Evolutionary conservation across 2,888 invertebrate species (phyloP), one percentile per base, ranked within the genome.

Genomic region (Gandaritis pyraliata): DNA sequence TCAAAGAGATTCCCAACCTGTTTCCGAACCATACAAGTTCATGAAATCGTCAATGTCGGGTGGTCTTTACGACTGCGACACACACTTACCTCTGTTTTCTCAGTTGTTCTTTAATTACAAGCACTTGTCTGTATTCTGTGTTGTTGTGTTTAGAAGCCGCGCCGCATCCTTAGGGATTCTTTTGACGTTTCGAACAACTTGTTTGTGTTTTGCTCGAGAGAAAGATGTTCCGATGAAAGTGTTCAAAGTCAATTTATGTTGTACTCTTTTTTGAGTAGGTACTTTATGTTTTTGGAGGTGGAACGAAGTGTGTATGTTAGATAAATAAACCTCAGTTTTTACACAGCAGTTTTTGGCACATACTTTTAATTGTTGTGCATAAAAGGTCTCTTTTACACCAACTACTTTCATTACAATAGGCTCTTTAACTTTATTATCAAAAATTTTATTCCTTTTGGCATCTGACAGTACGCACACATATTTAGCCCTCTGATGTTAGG

Each of bases 61-160:
- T 65, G 65, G 65, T 62, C 62, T 58, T 68, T 66, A 68, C 59
- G 70, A 68, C 58, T 58, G 61, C 60, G 61, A 64, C 64, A 64
- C 64, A 60, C 63, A 59, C 64, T 68, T 68, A 60, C 60, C 66
- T 62, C 29, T 68, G 67, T 72, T 72, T 50, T 62, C 49, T 41
- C 72, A 72, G 69, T 64, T 69, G 70, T 36, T 56, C 50, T 59
- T 71, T 62, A 62, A 61, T 64, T 65, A 65, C 65, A 33, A 41
- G n/a, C 11, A 49, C 58, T 59, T 52, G 64, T 18, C 16, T 48
- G 33, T 53, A 43, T 43, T 43, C 54, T 61, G 63, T 45, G 52
- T 49, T 69, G 59, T 62, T 65, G 33, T 67, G 67, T 66, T 68
- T 70, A 58, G 45, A 39, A 49, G 48, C 66, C 66, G 41, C 51